Base-by-base conservation (phyloP, 1,140 invertebrate genomes). In the Hyposmocoma kahamanoa region DNA sequence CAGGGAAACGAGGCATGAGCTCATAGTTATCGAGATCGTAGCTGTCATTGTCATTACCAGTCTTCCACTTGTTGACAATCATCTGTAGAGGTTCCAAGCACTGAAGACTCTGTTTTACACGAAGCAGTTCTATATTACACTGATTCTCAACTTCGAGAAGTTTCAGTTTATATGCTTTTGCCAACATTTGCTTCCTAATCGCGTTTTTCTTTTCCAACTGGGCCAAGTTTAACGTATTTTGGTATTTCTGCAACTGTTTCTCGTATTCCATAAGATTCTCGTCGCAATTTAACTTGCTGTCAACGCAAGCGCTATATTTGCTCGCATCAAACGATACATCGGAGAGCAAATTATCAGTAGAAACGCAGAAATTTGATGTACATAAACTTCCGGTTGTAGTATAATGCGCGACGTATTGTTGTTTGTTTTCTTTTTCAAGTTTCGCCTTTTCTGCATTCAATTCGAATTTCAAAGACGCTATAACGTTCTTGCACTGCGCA, bases 111-210 rank as follows among this genome's bases (percentile, higher is more conserved):
- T 88, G 87, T 56, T 87, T 87, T 8, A 88, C 84, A 42, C 86
- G 64, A 22, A 86, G 57, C 28, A 89, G 59, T 63, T 89, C 88
- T 50, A 88, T 72, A 55, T 88, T 88, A 62, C 87, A 88, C 73
- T 88, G 87, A 63, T 87, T 89, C 74, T 89, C 87, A 3, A 88
- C 81, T 75, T 89, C 87, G 20, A 88, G 46, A 28, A 88, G 61
- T 50, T 87, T 81, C 11, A 83, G 41, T 55, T 78, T 84, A 53
- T 82, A 89, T 50, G 85, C 82, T 60, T 82, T 83, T 13, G 83
- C 62, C 21, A 87, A 64, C 65, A 87, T 85, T 68, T 87, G 83
- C 47, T 85, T 85, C 56, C 80, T 62, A 19, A 85, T 83, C 15
- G 78, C 78, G 55, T 85, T 80, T 53, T 79, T 83, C 52, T 85